These are phyloP conservation scores for Umimayanthus kanabou DNA, from an alignment of 92 coral and sea anemone species.

Conservation along the genomic window DNA sequence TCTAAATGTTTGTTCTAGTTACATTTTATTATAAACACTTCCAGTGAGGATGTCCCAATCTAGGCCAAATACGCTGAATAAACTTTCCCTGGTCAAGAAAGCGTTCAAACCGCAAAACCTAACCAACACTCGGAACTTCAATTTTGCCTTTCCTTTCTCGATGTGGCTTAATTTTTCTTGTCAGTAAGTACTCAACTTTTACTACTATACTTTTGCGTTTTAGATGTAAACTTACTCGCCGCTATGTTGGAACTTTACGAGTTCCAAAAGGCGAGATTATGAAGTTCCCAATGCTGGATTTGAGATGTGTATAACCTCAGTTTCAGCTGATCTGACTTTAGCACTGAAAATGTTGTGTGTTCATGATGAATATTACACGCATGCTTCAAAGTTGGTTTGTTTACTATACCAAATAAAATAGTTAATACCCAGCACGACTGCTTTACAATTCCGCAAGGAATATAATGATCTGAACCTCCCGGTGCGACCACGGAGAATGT, in stretches of 20 bases:
- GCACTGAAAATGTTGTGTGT: background rate
- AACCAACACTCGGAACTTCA: slow-evolving; percentile 6
- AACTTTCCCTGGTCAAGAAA: background rate
- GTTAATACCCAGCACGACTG: background rate
- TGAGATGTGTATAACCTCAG: background rate
- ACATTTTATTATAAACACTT: background rate
- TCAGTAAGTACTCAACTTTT: background rate
- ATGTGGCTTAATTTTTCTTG: background rate
- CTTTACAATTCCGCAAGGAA: background rate
- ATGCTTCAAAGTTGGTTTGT: background rate
- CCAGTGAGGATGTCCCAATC: background rate
- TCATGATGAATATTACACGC: background rate
- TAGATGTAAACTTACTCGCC: background rate
- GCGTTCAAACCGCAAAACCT: background rate
- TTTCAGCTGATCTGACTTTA: background rate
- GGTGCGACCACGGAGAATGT: background rate
- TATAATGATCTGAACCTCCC: slow-evolving; percentile 1
- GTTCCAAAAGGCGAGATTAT: background rate
- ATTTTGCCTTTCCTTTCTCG: background rate
- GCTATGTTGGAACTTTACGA: background rate
- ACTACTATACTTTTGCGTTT: background rate
- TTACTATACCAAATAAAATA: background rate
- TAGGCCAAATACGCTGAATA: background rate
- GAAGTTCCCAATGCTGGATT: background rate
- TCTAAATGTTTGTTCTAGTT: slow-evolving; percentile 2